Evolutionary conservation across 2,113 vertebrate species (phyloP), one percentile per base, ranked within the genome.

Genomic region (Spea multiplicata): DNA sequence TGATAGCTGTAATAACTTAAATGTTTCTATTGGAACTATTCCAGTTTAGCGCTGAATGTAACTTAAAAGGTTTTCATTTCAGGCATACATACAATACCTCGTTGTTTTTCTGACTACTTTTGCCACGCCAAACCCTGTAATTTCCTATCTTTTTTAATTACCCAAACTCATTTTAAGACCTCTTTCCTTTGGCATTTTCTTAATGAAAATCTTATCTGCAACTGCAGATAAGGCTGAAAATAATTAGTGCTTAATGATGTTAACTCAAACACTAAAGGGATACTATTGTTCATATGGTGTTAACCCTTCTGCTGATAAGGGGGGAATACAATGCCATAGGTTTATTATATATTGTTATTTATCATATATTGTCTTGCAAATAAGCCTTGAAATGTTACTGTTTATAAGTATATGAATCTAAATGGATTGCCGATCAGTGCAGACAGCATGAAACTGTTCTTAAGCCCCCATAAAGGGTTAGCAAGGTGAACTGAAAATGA

Each of bases 141-240:
- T 80, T 80, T 55, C 50, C 64, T 55, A 67, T 80, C 77, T 80
- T 67, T 10, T 59, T 59, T 80, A 65, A 80, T 73, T 73, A 57
- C 77, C 52, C 64, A 59, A 45, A 67, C 61, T 55, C 14, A 12
- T 66, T 59, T 73, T 66, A 61, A 74, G 64, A 62, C 64, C 65
- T 80, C 46, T 68, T 80, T 68, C 52, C 50, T 7, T 80, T 80
- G 68, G 64, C 46, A 61, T 80, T 73, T 68, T 74, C 52, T 53
- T 80, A 80, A 80, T 80, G 78, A 71, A 74, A 80, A 80, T 80
- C 78, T 80, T 80, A 74, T 80, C 71, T 68, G 50, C 50, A 44
- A 44, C 45, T 49, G 50, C 53, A 57, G 78, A 80, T 80, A 73
- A 80, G 62, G 53, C n/a, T 12, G n/a, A 12, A 80, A 80, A 73